Evolutionary conservation across 2,888 invertebrate species (phyloP).

Genomic region (Prenolepis imparis): DNA sequence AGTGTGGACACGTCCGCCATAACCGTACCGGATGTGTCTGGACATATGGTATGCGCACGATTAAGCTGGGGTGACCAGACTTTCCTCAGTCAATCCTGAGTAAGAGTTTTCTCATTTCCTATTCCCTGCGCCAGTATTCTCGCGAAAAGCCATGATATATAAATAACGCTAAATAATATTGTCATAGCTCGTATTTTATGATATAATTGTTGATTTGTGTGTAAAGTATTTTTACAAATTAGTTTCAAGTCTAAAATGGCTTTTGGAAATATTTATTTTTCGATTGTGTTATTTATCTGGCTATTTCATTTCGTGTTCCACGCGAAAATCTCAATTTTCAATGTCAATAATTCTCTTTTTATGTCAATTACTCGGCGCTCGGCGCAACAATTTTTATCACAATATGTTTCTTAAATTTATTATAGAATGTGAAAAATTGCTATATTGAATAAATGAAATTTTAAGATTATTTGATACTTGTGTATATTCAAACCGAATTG

Average conservation of each 20-base stretch:
- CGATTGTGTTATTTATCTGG: background rate
- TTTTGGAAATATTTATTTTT: background rate
- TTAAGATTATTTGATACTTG: conserved; percentile 11
- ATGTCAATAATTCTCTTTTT: background rate
- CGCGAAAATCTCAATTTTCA: background rate
- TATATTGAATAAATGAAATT: conserved; percentile 13
- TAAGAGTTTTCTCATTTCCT: conserved; percentile 66
- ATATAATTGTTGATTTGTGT: background rate
- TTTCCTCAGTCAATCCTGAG: conserved; percentile 46
- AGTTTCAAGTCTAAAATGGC: background rate
- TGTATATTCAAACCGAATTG: background rate
- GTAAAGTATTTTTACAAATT: conserved; percentile 5
- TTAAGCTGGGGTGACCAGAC: conserved; percentile 68
- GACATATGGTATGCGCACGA: conserved; percentile 73
- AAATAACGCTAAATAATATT: conserved; percentile 14
- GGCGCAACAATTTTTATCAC: conserved; percentile 5
- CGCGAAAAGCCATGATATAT: background rate
- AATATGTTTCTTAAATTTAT: conserved; percentile 27
- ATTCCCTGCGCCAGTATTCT: conserved; percentile 18
- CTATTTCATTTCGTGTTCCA: background rate
- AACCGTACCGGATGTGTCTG: conserved; percentile 69
- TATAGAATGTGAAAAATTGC: background rate
- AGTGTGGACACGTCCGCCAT: conserved; percentile 66
- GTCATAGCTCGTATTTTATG: background rate
- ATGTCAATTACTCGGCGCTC: background rate